Evolutionary conservation across 2,888 invertebrate species (phyloP).

Genomic region (Synergus itoensis): DNA sequence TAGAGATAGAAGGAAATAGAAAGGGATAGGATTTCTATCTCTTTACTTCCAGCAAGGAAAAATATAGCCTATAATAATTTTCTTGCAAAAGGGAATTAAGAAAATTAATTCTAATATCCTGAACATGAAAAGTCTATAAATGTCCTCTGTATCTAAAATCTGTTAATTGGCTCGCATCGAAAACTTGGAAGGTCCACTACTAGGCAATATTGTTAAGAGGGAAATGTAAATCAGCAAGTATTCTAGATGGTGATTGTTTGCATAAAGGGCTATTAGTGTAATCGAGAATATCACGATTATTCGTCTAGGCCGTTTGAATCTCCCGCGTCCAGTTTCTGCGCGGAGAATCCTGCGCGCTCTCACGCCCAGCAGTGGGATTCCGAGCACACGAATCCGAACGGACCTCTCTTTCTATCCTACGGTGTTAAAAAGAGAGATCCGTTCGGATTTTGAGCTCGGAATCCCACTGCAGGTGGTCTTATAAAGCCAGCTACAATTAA

Average conservation of each 20-base stretch:
- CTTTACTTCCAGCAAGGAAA: too few relatives aligned
- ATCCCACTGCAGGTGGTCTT: constrained; percentile 60
- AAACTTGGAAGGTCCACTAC: background rate
- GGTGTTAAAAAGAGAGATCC: too few relatives aligned
- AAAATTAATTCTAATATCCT: background rate
- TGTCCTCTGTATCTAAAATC: background rate
- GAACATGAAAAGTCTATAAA: background rate
- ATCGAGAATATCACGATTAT: constrained; percentile 22
- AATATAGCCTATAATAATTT: too few relatives aligned
- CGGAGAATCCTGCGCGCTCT: constrained; percentile 52
- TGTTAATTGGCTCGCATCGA: background rate
- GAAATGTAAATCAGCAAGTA: constrained; percentile 19
- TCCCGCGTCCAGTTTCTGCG: constrained; percentile 38
- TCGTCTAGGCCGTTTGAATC: constrained; percentile 29
- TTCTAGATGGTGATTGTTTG: constrained; percentile 16
- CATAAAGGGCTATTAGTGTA: constrained; percentile 35
- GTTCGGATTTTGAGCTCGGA: too few relatives aligned
- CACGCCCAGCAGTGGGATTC: too few relatives aligned
- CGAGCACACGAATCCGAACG: too few relatives aligned
- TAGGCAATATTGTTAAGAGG: background rate
- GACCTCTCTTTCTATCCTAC: too few relatives aligned
- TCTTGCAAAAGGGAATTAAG: background rate
- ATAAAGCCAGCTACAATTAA: constrained; percentile 58
- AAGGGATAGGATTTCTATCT: too few relatives aligned
- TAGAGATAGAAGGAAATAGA: too few relatives aligned